Evolutionary conservation across 2,113 vertebrate genomes (phyloP), one percentile per base, ranked within the genome.

Genomic region (Mormyrus lacerda): DNA sequence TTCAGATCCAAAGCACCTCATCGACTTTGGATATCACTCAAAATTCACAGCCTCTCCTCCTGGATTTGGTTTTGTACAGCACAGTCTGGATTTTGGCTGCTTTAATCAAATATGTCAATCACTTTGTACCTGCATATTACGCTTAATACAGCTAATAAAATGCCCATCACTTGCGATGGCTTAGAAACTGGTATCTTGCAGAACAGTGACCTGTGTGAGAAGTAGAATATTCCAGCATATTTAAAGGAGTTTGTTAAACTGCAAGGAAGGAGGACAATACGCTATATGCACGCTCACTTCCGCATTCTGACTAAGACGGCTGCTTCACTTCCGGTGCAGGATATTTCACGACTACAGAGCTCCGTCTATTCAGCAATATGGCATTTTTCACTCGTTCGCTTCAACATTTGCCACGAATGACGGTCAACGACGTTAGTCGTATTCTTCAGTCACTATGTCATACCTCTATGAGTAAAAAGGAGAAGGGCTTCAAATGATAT

Each of bases 101-200:
- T 82, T 39, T 89, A 89, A 84, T 84, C 76, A 84, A 89, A 89
- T n/a, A 42, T 47, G 79, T 84, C 79, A 47, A 27, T 82, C 51
- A 51, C 50, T 42, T 42, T 42, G 27, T 13, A 47, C 35, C 39
- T 35, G 79, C 51, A 61, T 79, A 89, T 89, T 82, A 85, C 82
- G 65, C 31, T 45, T 85, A 89, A 89, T 85, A 45, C 39, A 10
- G 50, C 53, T 61, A 85, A 89, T 85, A 85, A 89, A 58, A 55
- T 21, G 24, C 10, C 44, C 76, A 35, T 85, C 79, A 85, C n/a
- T 42, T 27, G 13, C 48, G 44, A 17, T 27, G 48, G 50, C n/a
- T 89, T 73, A 89, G 51, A 89, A 89, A 39, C 79, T 44, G n/a
- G 42, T 39, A 55, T 39, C 27, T 89, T 47, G 13, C 83, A 61